Evolutionary conservation across 1,140 invertebrate genomes (phyloP), one percentile per base, ranked within the genome.

Genomic region (Ceratosolen solmsi): DNA sequence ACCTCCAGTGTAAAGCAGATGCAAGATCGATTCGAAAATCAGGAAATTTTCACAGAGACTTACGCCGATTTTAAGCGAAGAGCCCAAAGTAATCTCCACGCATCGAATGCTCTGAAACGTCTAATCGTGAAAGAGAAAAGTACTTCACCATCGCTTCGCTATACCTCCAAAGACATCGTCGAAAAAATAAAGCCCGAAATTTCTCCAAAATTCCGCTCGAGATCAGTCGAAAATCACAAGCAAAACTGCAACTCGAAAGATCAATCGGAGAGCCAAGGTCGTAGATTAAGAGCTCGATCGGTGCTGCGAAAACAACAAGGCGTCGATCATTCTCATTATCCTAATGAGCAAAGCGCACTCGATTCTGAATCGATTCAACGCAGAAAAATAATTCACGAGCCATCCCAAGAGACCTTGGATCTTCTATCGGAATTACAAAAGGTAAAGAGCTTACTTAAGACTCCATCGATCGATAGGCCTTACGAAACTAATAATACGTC

Each of bases 401-500:
- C 90, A 2, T 91, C 89, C 0, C 90, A 92, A 76, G 90, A 92
- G 72, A 91, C 91, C 0, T 88, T 91, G 84, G 88, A 92, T 80
- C 72, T 92, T 17, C 54, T 92, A 25, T 89, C 89, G 0, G 91
- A 92, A 63, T 71, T 92, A n/a, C 86, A 87, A 11, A 89, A 86
- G 51, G 89, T 92, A 0, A 92, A 91, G 73, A 91, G 89, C 70
- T 76, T 89, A 25, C 68, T 92, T 15, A 89, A 87, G 22, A 89
- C 89, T 0, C 90, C 91, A 0, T 89, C 90, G 0, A 84, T 86
- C 54, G 87, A 88, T 11, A 79, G 88, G 8, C 46, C 81, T 5
- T 46, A 73, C 20, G 49, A 73, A 54, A 38, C 25, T 3, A 51
- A 89, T 87, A 11, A 79, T 84, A 0, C 49, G 8, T 80, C 68